Percentiles rank a stretch among this genome's conserved stretches.
These are phyloP conservation scores for Oxystoma pomonae DNA, from an alignment of 2,888 invertebrate species.

Conservation along the genomic window DNA sequence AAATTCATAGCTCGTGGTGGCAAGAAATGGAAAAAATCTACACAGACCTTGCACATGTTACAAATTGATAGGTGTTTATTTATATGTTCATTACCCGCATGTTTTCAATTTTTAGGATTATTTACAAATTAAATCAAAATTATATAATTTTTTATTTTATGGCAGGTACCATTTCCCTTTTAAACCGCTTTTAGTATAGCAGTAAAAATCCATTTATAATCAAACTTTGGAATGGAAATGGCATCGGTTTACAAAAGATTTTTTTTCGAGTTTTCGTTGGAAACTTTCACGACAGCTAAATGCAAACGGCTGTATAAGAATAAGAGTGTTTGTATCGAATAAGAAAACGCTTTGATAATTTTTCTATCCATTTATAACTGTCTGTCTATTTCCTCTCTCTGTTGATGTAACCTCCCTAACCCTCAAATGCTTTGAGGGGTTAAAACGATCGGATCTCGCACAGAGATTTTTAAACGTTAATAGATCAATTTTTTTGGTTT, in stretches of 20 bases:
- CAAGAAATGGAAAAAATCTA: too few species aligned
- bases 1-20: too few species aligned
- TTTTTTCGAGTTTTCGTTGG: neutral
- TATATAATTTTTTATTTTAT: too few species aligned
- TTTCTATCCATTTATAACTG: slow-evolving; percentile 69
- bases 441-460: slow-evolving; percentile 25
- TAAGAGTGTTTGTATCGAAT: slow-evolving; percentile 43
- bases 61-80: too few species aligned
- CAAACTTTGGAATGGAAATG: neutral
- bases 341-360: slow-evolving; percentile 59
- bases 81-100: too few species aligned
- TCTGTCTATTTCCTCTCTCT: slow-evolving; percentile 61
- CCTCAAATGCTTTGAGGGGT: slow-evolving; percentile 18
- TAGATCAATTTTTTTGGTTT: too few species aligned
- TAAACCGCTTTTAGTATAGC: neutral
- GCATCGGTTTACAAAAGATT: neutral
- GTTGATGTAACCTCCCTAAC: slow-evolving; percentile 43
- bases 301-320: slow-evolving; percentile 32
- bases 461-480: too few species aligned
- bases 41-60: too few species aligned
- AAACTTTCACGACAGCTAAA: slow-evolving; percentile 19
- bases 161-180: too few species aligned
- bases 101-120: too few species aligned
- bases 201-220: slow-evolving; percentile 1
- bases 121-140: too few species aligned